Percentiles rank a stretch among this genome's conserved stretches.
Evolutionary conservation across 2,113 vertebrate species (phyloP).

Genomic region (Cyprinodon tularosa): DNA sequence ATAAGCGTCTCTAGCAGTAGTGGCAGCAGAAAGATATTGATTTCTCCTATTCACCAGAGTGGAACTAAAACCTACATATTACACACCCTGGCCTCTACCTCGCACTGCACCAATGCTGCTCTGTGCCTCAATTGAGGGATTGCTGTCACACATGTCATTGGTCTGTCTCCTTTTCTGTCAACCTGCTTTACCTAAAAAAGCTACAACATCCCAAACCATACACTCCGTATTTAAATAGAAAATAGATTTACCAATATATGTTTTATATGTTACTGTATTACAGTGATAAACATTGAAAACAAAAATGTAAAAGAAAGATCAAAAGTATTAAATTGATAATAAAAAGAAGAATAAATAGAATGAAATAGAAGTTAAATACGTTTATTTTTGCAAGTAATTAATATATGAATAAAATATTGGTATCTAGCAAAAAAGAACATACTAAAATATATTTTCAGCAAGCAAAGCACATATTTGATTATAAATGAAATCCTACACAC

Average conservation of each 20-base stretch:
- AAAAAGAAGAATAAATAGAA: no score
- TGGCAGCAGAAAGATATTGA: constrained; percentile 71
- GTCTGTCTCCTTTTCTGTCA: constrained; percentile 55
- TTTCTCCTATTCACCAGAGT: constrained; percentile 75
- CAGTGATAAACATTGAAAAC: no score
- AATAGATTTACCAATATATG: constrained; percentile 46
- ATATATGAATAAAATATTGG: no score
- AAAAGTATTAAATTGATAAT: not conserved
- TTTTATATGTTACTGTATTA: not conserved
- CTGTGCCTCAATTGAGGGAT: constrained; percentile 28
- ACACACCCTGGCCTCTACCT: constrained; percentile 64
- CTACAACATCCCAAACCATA: constrained; percentile 20
- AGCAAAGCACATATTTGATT: not conserved
- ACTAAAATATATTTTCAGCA: not conserved
- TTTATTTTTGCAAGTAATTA: no score
- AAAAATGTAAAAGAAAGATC: not conserved
- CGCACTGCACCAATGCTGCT: constrained; percentile 42
- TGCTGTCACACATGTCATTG: constrained; percentile 54
- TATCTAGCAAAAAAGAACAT: not conserved
- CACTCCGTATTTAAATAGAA: constrained; percentile 54
- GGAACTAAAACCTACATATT: constrained; percentile 79
- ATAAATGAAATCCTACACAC: not conserved
- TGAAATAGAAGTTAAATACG: no score
- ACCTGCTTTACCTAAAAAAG: constrained; percentile 32
- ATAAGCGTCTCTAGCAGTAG: constrained; percentile 72